Evolutionary conservation across 2,888 invertebrate genomes (phyloP).

Genomic region (Agrenia bidenticulata): DNA sequence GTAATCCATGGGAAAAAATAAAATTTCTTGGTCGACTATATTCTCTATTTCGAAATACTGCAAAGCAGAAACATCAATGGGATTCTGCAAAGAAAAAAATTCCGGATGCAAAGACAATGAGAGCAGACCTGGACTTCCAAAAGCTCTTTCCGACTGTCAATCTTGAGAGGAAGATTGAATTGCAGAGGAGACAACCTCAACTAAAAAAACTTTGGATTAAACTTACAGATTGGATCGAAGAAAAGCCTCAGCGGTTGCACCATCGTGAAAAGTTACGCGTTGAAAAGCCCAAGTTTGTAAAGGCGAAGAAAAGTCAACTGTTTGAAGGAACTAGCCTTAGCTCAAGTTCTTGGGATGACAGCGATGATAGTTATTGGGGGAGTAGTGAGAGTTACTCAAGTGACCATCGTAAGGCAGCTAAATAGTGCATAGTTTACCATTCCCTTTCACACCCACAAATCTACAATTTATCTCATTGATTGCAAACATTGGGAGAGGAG

Average conservation of each 20-base stretch:
- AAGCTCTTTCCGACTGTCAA: not conserved
- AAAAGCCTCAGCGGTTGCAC: not conserved
- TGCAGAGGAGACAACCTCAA: slow-evolving; percentile 3
- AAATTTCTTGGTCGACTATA: too few species aligned
- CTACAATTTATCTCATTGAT: too few species aligned
- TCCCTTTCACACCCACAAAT: too few species aligned
- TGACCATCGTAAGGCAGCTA: slow-evolving; percentile 19
- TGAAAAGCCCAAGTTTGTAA: too few species aligned
- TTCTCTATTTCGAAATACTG: too few species aligned
- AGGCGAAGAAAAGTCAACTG: not conserved
- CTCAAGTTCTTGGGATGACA: slow-evolving; percentile 5
- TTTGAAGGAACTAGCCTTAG: not conserved
- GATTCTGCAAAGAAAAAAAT: not conserved
- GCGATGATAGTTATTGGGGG: slow-evolving; percentile 26
- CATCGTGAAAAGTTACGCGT: too few species aligned
- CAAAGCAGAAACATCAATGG: not conserved
- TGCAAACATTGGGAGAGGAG: too few species aligned
- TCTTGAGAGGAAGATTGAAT: not conserved
- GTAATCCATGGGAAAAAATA: too few species aligned
- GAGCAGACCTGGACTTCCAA: slow-evolving; percentile 3
- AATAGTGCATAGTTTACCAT: too few species aligned
- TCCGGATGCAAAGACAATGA: slow-evolving; percentile 2
- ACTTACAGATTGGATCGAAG: slow-evolving; percentile 20
- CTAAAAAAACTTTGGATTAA: slow-evolving; percentile 23
- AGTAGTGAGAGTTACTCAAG: slow-evolving; percentile 34